Evolutionary conservation across 2,888 invertebrate genomes (phyloP), one percentile per base, ranked within the genome.

Genomic region (Melanostoma scalare): DNA sequence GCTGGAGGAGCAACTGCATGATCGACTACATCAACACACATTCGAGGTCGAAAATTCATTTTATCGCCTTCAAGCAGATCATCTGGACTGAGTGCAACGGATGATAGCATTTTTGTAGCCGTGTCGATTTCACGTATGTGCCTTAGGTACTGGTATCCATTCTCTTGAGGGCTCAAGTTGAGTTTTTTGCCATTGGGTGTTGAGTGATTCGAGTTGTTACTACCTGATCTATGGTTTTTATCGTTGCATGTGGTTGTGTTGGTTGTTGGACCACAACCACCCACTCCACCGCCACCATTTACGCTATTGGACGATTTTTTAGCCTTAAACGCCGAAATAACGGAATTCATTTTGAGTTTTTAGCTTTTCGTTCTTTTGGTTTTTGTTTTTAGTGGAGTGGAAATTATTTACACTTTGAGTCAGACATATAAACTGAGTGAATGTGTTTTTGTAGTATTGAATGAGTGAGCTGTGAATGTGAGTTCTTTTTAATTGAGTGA

Each of bases 301-400:
- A 42, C 67, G 35, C 40, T 67, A 53, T 60, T 77, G 6, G 85
- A 65, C 68, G 86, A 87, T 86, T 91, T 91, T 86, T 89, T 91
- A 52, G 89, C 86, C 85, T 91, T 91, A 88, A 91, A 91, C 87
- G 91, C 91, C 85, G 91, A 91, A 86, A 91, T 91, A 86, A 91
- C 91, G 76, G 91, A 91, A 88, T 91, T 91, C 91, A 91, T 91
- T 85, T 88, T 89, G 86, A 79, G 65, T 85, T 60, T 48, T 50
- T 31, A 46, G 4, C 38, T n/a, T 3, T 9, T 61, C 0, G 2
- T 50, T 30, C 4, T 0, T 4, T 33, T 60, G n/a, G 2, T 55
- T 55, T 61, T 20, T 20, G 20, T 20, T 20, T 20, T 20, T 20
- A 20, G 38, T 71, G 48, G 60, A 73, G 67, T 76, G 71, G 50